phyloP scores from a whole-genome alignment of 2,888 invertebrate species.

The Polyploca ridens region DNA sequence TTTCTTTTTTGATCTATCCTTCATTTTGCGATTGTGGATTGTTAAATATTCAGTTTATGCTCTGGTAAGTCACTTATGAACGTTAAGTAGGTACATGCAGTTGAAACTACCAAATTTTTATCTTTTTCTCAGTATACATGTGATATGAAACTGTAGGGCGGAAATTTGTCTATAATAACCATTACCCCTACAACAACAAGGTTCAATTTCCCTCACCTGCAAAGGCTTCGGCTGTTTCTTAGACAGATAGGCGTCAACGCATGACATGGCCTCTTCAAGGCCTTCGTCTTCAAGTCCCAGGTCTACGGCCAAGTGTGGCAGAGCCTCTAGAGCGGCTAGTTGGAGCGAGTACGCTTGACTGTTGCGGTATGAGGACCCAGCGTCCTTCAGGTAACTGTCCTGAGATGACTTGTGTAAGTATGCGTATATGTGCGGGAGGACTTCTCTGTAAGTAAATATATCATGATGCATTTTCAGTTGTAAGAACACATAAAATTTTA shows the following conservation, averaged over 20 bases:
- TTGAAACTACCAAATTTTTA: no score
- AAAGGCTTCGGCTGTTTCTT: constrained; percentile 85
- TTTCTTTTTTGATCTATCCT: no score
- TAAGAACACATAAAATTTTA: no score
- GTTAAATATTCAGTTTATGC: no score
- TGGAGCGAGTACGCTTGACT: constrained; percentile 81
- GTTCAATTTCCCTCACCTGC: constrained; percentile 78
- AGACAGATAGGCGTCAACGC: constrained; percentile 82
- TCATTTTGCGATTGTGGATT: no score
- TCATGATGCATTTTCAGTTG: background rate
- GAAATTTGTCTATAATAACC: no score
- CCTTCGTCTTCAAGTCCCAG: constrained; percentile 73
- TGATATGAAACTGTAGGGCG: no score
- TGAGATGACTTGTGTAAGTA: constrained; percentile 80
- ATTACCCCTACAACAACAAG: background rate
- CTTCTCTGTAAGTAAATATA: constrained; percentile 78
- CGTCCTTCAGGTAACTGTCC: constrained; percentile 85
- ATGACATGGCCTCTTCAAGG: constrained; percentile 68
- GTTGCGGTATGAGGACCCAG: constrained; percentile 83
- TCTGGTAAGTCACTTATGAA: no score
- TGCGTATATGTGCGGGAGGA: constrained; percentile 85
- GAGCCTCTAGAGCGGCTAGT: constrained; percentile 68
- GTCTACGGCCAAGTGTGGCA: constrained; percentile 73
- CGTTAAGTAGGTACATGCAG: no score
- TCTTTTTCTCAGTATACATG: no score